Percentiles rank a stretch among this genome's conserved stretches.
Conservation (phyloP, 2,888 invertebrate genomes). For the Pyrrhia umbra region DNA sequence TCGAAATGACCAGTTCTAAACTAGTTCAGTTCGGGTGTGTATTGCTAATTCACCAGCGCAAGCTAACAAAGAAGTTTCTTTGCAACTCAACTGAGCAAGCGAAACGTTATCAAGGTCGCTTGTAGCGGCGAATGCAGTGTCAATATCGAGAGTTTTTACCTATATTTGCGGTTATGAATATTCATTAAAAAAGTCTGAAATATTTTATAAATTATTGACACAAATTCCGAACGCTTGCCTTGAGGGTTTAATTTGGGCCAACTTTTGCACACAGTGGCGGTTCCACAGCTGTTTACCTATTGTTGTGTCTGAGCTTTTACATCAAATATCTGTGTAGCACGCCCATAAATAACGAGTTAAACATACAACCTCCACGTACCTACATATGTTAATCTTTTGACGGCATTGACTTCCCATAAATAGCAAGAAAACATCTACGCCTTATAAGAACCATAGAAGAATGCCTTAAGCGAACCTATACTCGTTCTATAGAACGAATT, state of each 20-base stretch:
- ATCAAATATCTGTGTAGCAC: constrained; percentile 24
- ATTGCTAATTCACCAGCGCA: constrained; percentile 76
- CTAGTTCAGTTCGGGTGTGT: constrained; percentile 78
- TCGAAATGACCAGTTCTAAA: constrained; percentile 71
- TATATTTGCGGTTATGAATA: constrained; percentile 45
- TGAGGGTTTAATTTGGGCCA: constrained; percentile 23
- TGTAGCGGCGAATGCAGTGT: constrained; percentile 58
- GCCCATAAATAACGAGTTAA: constrained; percentile 40
- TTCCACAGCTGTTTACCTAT: constrained; percentile 3
- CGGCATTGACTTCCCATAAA: constrained; percentile 52
- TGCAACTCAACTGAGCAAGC: constrained; percentile 70
- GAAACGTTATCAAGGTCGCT: constrained; percentile 71
- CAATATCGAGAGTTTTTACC: constrained; percentile 52
- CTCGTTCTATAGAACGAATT: constrained; percentile 51
- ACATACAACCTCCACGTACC: constrained; percentile 39
- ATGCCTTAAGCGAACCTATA: constrained; percentile 36
- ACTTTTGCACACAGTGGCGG: not conserved
- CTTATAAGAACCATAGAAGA: constrained; percentile 42
- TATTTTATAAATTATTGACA: constrained; percentile 38
- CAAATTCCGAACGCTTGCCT: constrained; percentile 32
- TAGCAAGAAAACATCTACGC: constrained; percentile 54
- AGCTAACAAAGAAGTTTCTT: constrained; percentile 76
- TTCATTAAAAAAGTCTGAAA: constrained; percentile 15
- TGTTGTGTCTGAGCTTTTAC: constrained; percentile 26
- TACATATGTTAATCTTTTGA: constrained; percentile 49